These are phyloP conservation scores for Zoanthus sociatus DNA, from an alignment of 92 coral and sea anemone genomes.

Conservation along the genomic window DNA sequence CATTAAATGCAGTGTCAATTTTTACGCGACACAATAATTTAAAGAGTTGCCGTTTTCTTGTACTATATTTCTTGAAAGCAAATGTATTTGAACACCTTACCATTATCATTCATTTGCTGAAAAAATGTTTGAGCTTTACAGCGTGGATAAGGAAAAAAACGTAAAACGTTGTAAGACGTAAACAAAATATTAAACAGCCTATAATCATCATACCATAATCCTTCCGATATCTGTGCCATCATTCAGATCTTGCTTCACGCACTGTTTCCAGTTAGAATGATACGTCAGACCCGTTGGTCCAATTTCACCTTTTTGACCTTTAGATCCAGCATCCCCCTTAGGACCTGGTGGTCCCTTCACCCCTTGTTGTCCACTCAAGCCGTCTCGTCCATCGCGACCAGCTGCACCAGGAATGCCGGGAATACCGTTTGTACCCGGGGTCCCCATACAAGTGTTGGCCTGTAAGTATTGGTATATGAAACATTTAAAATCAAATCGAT, in stretches of 20 bases:
- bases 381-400: conserved; percentile 14
- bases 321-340: conserved; percentile 1
- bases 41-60: too few relatives aligned
- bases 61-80: too few relatives aligned
- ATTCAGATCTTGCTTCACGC: neutral
- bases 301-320: conserved; percentile 15
- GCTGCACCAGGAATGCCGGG: conserved; percentile 11
- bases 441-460: conserved; percentile 15
- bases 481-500: neutral
- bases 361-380: neutral
- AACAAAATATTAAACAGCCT: too few relatives aligned
- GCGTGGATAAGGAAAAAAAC: too few relatives aligned
- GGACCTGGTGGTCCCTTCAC: neutral
- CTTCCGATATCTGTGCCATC: neutral
- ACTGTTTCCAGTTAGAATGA: conserved; percentile 32
- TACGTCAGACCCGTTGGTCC: conserved; percentile 20
- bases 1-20: too few relatives aligned
- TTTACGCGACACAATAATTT: too few relatives aligned
- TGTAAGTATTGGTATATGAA: neutral
- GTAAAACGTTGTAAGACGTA: too few relatives aligned
- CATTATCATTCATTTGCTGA: too few relatives aligned
- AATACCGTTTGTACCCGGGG: neutral
- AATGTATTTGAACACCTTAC: too few relatives aligned
- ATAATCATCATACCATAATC: neutral
- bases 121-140: too few relatives aligned